A percentile compares a stretch with the other conserved stretches of the same genome.
Conservation (phyloP, 64 coral and sea anemone genomes). For the Dendronephthya gigantea region DNA sequence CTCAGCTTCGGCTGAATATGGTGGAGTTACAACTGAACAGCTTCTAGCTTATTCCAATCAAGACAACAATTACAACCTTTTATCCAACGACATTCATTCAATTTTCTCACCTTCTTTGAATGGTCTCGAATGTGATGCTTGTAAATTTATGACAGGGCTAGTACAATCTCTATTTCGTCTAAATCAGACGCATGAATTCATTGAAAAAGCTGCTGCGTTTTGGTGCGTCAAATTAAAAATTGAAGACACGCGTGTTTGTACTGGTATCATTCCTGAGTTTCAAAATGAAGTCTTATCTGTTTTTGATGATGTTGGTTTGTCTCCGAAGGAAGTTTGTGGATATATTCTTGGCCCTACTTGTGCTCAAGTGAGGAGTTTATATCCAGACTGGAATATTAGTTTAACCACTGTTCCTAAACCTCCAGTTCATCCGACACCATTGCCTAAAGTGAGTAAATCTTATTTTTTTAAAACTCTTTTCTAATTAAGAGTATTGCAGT, state of each 20-base stretch:
- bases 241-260: slow-evolving; percentile 3
- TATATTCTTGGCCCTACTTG: background rate
- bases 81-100: background rate
- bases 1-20: background rate
- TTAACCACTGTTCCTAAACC: background rate
- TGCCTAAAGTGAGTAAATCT: background rate
- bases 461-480: background rate
- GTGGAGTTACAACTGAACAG: background rate
- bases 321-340: background rate
- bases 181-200: background rate
- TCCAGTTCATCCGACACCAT: background rate
- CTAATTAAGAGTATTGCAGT: background rate
- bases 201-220: background rate
- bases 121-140: background rate
- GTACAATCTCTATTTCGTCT: background rate
- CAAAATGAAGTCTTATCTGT: background rate
- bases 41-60: background rate
- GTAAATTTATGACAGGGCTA: background rate
- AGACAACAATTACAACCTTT: background rate
- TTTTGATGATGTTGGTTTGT: background rate
- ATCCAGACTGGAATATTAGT: slow-evolving; percentile 5
- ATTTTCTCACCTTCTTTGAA: background rate
- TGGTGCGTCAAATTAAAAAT: background rate
- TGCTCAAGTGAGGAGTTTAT: background rate
- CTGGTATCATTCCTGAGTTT: slow-evolving; percentile 6